A percentile compares a stretch with the other conserved stretches of the same genome.
These are phyloP conservation scores for Nudaria mundana DNA, from an alignment of 2,888 invertebrate species.

Conservation along the genomic window DNA sequence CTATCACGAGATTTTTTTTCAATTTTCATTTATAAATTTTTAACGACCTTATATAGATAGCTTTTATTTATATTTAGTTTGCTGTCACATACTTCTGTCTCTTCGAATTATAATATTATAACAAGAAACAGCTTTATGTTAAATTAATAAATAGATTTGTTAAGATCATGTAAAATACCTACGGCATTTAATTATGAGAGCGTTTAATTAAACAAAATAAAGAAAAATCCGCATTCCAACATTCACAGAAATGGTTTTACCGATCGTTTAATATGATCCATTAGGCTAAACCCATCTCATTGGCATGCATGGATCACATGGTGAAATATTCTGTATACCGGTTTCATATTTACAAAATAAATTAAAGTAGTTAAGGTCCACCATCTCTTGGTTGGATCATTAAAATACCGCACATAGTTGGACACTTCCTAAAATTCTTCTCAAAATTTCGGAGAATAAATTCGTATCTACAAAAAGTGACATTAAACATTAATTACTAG, in stretches of 20 bases:
- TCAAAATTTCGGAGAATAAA: too few species aligned
- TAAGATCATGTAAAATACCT: too few species aligned
- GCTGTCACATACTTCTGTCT: too few species aligned
- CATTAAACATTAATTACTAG: too few species aligned
- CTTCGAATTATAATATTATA: too few species aligned
- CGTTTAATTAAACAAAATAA: neutral
- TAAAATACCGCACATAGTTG: constrained; percentile 5
- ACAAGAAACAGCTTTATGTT: too few species aligned
- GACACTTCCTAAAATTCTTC: neutral
- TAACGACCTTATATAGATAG: too few species aligned
- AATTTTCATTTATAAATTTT: too few species aligned
- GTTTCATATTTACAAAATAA: constrained; percentile 23
- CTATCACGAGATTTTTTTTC: too few species aligned
- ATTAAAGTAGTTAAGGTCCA: constrained; percentile 10
- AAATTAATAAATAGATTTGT: neutral
- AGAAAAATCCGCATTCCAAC: constrained; percentile 41
- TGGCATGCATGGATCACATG: constrained; percentile 32
- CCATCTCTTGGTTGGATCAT: constrained; percentile 7
- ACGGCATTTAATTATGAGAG: too few species aligned
- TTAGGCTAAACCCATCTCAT: constrained; percentile 12
- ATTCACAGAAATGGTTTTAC: constrained; percentile 26
- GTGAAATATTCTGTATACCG: constrained; percentile 23
- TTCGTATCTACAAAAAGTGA: too few species aligned
- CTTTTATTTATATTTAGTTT: too few species aligned
- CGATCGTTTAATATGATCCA: constrained; percentile 14